A percentile compares a stretch with the other conserved stretches of the same genome.
Conservation (phyloP, 1,140 invertebrate genomes). For the Drosophila tropicalis region DNA sequence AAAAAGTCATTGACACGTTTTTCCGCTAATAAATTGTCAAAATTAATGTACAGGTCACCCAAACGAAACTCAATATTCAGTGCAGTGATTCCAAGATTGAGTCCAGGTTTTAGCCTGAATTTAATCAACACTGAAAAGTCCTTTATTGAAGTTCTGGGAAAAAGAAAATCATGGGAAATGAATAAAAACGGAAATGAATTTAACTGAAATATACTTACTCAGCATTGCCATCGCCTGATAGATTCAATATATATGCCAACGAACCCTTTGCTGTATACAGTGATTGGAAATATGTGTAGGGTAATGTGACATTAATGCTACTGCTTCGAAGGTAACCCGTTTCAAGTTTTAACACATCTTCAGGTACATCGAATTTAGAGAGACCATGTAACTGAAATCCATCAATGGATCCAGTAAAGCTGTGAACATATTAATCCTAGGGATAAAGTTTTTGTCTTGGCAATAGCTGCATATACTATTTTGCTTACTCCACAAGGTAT, state of each 20-base stretch:
- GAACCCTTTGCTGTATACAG: constrained; percentile 76
- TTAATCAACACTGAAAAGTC: constrained; percentile 52
- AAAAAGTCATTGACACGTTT: constrained; percentile 63
- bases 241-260: constrained; percentile 66
- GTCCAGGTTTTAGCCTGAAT: constrained; percentile 47
- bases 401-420: constrained; percentile 68
- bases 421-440: constrained; percentile 7
- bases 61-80: constrained; percentile 55
- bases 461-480: neutral
- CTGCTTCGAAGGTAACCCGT: constrained; percentile 32
- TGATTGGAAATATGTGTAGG: constrained; percentile 59
- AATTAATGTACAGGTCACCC: constrained; percentile 61
- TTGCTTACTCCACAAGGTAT: constrained; percentile 72
- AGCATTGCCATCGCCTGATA: constrained; percentile 71
- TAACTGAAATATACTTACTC: constrained; percentile 50
- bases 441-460: neutral
- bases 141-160: constrained; percentile 40
- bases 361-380: constrained; percentile 62
- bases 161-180: constrained; percentile 1
- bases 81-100: constrained; percentile 44
- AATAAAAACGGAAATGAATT: neutral
- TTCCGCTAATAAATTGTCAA: constrained; percentile 70
- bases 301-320: constrained; percentile 62
- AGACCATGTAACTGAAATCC: constrained; percentile 64
- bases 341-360: constrained; percentile 8